Conservation (phyloP, 2,888 invertebrate species). For the Petrolisthes cinctipes region DNA sequence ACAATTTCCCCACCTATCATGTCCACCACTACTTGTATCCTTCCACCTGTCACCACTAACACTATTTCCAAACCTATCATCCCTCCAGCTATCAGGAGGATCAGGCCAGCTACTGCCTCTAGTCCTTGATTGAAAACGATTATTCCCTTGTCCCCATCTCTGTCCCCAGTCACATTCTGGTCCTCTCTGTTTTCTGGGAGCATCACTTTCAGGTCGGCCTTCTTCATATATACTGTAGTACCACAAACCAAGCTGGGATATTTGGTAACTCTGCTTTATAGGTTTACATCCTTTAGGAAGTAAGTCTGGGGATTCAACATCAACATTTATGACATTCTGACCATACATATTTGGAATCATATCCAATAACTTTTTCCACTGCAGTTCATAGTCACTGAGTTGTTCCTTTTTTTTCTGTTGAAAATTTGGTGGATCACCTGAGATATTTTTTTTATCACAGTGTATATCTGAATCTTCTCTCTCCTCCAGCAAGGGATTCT, state of each 20-base stretch:
- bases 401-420: slow-evolving; percentile 10
- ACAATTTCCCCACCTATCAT: background rate
- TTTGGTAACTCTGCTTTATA: slow-evolving; percentile 22
- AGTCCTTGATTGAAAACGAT: too few relatives aligned
- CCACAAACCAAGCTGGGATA: slow-evolving; percentile 23
- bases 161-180: too few relatives aligned
- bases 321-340: background rate
- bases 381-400: slow-evolving; percentile 24
- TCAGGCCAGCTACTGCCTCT: too few relatives aligned
- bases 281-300: slow-evolving; percentile 30
- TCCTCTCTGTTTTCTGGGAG: too few relatives aligned
- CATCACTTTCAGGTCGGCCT: background rate
- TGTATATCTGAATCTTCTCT: background rate
- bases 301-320: slow-evolving; percentile 25
- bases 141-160: slow-evolving; percentile 12
- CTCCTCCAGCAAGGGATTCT: background rate
- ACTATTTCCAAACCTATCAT: background rate
- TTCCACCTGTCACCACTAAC: background rate
- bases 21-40: background rate
- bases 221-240: slow-evolving; percentile 46
- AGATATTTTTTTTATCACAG: too few relatives aligned
- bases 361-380: slow-evolving; percentile 21
- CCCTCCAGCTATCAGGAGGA: background rate
- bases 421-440: background rate
- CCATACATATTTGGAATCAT: slow-evolving; percentile 37